Base-by-base conservation (phyloP, 2,888 invertebrate genomes). In the Apamea sordens region DNA sequence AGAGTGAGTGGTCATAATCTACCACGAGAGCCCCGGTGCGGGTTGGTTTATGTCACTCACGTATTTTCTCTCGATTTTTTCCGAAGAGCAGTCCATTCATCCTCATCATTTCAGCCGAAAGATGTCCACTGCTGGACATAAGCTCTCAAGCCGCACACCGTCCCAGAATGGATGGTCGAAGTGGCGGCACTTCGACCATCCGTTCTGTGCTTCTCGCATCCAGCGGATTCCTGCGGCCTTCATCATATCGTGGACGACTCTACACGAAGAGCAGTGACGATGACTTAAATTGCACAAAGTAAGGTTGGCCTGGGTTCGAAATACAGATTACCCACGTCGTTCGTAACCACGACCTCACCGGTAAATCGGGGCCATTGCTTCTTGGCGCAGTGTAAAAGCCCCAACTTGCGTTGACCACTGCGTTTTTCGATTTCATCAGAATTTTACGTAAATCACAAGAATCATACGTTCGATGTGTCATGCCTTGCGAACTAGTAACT, bases 401-500 rank as follows among this genome's bases (percentile, higher is more conserved):
- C 0, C 13, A 32, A 50, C 21, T 24, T 15, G 0, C 5, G 24
- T 8, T 50, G 50, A 53, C 50, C 32, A 50, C 5, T 53, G 10
- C 11, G 53, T 56, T 71, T 36, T 18, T 36, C 6, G 18, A 56
- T 56, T n/a, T 71, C n/a, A 36, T 36, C 70, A 71, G 36, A n/a
- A 36, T 1, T 71, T 56, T 70, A 67, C 61, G 65, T n/a, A 70
- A 73, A 80, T 67, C 3, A 61, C 73, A 50, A 21, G 50, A 59
- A 53, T n/a, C 21, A 21, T 73, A 61, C 32, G 47, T 65, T 68
- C 8, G 47, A 85, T 82, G 85, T 69, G 86, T 82, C 85, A 82
- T 65, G 56, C 41, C n/a, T 70, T 41, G 11, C 63, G 44, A 47
- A n/a, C 41, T 32, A 73, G 41, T 41, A 28, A 59, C 41, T 73